These are phyloP conservation scores for Semnopithecus entellus DNA, from an alignment of 2,113 vertebrate species.

Conservation along the genomic window DNA sequence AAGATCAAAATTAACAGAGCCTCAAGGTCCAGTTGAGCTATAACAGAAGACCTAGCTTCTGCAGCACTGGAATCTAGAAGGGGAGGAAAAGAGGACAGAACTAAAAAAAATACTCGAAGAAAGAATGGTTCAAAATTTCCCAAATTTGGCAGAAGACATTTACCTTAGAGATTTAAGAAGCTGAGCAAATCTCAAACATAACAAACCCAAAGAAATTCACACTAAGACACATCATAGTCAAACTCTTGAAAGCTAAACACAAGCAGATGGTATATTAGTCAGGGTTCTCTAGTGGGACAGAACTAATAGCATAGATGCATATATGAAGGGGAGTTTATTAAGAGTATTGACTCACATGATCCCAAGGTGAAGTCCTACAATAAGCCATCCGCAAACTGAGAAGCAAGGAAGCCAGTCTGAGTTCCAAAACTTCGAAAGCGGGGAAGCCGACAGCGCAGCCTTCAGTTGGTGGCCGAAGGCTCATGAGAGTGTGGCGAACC, in stretches of 20 bases:
- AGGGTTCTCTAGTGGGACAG: no score
- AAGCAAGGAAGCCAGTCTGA: no score
- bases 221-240: not conserved
- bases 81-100: not conserved
- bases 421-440: no score
- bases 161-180: not conserved
- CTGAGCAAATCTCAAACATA: not conserved
- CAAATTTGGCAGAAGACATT: not conserved
- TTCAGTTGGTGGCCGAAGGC: no score
- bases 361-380: no score
- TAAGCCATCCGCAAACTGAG: no score
- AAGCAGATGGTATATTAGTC: not conserved
- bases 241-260: not conserved
- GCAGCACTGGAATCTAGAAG: not conserved
- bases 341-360: no score
- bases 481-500: no score
- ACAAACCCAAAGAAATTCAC: not conserved
- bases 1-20: not conserved
- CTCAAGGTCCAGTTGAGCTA: not conserved
- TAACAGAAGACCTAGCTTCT: not conserved
- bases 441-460: no score
- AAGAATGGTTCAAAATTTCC: not conserved
- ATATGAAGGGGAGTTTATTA: no score
- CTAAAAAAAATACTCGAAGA: not conserved
- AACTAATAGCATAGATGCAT: no score